These are phyloP conservation scores for Conopomorpha cramerella DNA, from an alignment of 1,140 invertebrate species.

Conservation along the genomic window DNA sequence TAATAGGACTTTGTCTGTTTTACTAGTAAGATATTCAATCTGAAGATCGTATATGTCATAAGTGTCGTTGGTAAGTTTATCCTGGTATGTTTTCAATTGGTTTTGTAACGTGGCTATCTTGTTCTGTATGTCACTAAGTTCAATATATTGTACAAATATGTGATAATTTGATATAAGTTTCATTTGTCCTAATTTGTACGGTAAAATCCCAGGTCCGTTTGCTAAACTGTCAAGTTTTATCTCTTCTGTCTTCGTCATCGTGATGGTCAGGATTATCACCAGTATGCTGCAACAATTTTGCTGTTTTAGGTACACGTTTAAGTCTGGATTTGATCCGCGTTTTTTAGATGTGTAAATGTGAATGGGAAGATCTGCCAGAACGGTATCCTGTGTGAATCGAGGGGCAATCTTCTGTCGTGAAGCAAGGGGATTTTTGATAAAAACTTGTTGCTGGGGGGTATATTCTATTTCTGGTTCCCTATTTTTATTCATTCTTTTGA, in stretches of 20 bases:
- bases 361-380: constrained; percentile 13
- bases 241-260: neutral
- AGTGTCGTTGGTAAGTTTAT: neutral
- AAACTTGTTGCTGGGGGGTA: constrained; percentile 10
- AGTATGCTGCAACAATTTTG: constrained; percentile 9
- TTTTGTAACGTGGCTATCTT: neutral
- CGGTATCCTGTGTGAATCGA: constrained; percentile 11
- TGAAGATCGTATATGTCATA: neutral
- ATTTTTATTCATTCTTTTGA: constrained; percentile 5
- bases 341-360: constrained; percentile 16
- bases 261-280: constrained; percentile 1
- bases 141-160: constrained; percentile 8
- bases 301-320: constrained; percentile 11
- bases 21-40: neutral
- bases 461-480: constrained; percentile 8
- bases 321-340: constrained; percentile 9
- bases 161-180: constrained; percentile 8
- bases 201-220: constrained; percentile 6
- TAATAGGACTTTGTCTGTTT: neutral
- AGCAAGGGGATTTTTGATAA: constrained; percentile 10
- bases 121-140: constrained; percentile 4
- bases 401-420: constrained; percentile 10
- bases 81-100: neutral
- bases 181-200: constrained; percentile 6
- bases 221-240: constrained; percentile 1